Percentiles rank a stretch among this genome's conserved stretches.
Evolutionary conservation across 2,888 invertebrate genomes (phyloP).

Genomic region (Hetaerina titia): DNA sequence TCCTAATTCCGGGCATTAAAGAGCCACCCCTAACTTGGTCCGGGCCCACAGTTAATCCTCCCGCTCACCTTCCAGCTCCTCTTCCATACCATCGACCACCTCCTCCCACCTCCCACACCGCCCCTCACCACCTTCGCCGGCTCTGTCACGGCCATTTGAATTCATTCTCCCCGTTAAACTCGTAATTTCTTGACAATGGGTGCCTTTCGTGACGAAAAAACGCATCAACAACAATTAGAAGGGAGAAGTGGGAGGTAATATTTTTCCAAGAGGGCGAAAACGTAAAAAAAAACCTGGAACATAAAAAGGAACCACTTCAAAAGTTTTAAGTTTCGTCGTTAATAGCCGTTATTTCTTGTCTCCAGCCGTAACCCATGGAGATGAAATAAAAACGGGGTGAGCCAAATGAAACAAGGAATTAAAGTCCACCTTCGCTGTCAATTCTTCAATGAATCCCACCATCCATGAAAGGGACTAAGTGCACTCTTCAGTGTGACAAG

Average conservation of each 20-base stretch:
- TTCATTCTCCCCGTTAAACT: not conserved
- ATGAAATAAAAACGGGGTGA: not conserved
- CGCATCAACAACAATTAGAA: not conserved
- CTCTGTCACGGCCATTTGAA: not conserved
- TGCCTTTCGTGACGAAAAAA: not conserved
- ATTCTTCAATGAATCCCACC: not conserved
- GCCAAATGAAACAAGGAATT: not conserved
- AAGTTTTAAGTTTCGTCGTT: not conserved
- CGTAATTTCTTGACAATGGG: constrained; percentile 22
- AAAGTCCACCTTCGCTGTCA: not conserved
- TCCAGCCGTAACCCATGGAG: not conserved
- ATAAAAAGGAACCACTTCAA: not conserved
- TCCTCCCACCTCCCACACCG: not conserved
- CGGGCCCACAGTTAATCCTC: not conserved
- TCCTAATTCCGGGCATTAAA: not conserved
- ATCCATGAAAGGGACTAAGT: not conserved
- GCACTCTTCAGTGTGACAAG: no score
- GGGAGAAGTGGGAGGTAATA: not conserved
- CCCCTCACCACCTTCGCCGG: not conserved
- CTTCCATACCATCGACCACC: not conserved
- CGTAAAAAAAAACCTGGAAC: not conserved
- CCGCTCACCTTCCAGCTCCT: not conserved
- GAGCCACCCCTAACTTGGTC: not conserved
- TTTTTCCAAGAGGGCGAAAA: not conserved
- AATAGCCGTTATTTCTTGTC: not conserved